Evolutionary conservation across 2,888 invertebrate genomes (phyloP).

Genomic region (Leucozona laternaria): DNA sequence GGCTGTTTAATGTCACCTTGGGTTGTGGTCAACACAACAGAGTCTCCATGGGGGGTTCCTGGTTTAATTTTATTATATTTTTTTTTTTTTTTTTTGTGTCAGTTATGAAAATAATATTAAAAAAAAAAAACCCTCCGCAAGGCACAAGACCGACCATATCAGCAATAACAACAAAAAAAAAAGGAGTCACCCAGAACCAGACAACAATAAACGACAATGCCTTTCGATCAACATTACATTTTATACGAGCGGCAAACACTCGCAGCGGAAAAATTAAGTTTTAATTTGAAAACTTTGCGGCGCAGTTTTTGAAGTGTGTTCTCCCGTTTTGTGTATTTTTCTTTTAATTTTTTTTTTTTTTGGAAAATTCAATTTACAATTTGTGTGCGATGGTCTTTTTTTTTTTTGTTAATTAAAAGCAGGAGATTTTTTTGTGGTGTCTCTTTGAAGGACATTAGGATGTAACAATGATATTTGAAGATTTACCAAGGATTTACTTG

Average conservation of each 20-base stretch:
- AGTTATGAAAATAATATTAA: background rate
- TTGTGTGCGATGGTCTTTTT: conserved; percentile 2
- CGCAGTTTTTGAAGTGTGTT: conserved; percentile 22
- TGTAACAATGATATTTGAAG: conserved; percentile 25
- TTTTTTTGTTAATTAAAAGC: background rate
- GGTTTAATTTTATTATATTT: conserved; percentile 37
- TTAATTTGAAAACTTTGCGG: conserved; percentile 73
- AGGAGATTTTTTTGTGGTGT: background rate
- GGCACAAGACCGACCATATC: background rate
- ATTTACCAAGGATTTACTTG: conserved; percentile 20
- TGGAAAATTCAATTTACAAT: conserved; percentile 19
- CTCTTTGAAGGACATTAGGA: conserved; percentile 19
- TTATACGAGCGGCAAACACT: conserved; percentile 28
- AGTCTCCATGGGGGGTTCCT: conserved; percentile 18
- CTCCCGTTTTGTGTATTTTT: conserved; percentile 19
- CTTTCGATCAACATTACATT: conserved; percentile 64
- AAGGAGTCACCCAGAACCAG: conserved; percentile 40
- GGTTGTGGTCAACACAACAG: conserved; percentile 60
- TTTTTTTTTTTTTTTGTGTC: background rate
- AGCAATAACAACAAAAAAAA: background rate
- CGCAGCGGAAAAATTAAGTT: conserved; percentile 71
- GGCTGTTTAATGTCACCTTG: conserved; percentile 74
- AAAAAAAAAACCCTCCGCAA: conserved; percentile 16
- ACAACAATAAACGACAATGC: conserved; percentile 56
- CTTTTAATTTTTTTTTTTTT: background rate